Evolutionary conservation across 2,797 vertebrate genomes (phyloP).

Genomic region (Phalanger gymnotis): DNA sequence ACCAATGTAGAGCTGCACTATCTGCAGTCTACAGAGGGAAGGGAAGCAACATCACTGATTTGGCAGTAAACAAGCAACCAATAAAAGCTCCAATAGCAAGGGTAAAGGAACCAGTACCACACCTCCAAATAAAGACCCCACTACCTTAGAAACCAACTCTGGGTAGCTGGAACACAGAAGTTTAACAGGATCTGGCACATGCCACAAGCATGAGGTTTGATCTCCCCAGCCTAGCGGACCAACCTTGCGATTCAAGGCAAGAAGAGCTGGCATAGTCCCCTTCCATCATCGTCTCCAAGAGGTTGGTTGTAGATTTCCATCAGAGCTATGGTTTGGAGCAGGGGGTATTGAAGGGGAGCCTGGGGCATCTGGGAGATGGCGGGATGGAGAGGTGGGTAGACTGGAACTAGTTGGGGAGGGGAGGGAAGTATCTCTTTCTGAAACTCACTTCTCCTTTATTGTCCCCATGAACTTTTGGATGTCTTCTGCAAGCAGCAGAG

Average conservation of each 20-base stretch:
- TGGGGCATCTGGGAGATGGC: background rate
- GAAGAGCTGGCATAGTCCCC: background rate
- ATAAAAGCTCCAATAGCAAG: background rate
- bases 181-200: background rate
- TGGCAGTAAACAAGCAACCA: background rate
- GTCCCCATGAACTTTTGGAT: constrained; percentile 83
- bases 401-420: background rate
- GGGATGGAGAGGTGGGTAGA: background rate
- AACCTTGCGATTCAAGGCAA: background rate
- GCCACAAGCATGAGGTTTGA: background rate
- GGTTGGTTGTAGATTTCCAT: background rate
- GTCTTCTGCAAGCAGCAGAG: constrained; percentile 84
- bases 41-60: background rate
- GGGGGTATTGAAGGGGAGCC: background rate
- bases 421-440: background rate
- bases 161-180: background rate
- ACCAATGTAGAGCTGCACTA: background rate
- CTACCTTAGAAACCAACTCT: background rate
- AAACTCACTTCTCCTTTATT: constrained; percentile 76
- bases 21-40: background rate
- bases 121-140: background rate
- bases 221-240: background rate
- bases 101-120: background rate
- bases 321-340: background rate
- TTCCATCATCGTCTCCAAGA: background rate